Evolutionary conservation across 2,113 vertebrate species (phyloP).

Genomic region (Steatornis caripensis): DNA sequence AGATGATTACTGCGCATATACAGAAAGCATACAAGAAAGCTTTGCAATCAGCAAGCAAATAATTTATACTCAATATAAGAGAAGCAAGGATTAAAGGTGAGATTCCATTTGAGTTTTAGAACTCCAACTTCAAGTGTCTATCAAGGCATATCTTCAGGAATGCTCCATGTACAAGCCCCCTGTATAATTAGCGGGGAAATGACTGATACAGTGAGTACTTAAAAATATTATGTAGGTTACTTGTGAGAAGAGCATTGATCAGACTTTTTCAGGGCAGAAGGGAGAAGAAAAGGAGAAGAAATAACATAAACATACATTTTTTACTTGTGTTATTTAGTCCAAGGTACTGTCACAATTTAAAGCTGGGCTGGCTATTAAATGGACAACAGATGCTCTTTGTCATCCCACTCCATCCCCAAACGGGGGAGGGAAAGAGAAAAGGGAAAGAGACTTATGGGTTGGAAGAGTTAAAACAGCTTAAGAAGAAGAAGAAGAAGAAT

Average conservation of each 20-base stretch:
- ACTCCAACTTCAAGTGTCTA: background rate
- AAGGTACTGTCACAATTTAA: too few relatives aligned
- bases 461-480: too few relatives aligned
- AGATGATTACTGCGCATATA: background rate
- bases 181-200: background rate
- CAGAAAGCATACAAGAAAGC: background rate
- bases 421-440: too few relatives aligned
- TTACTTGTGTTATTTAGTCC: background rate
- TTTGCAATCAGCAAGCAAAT: background rate
- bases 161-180: rapidly evolving
- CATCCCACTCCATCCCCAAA: too few relatives aligned
- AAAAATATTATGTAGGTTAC: background rate
- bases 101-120: background rate
- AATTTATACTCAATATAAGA: background rate
- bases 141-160: background rate
- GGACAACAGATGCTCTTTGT: too few relatives aligned
- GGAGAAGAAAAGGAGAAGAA: background rate
- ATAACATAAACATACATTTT: too few relatives aligned
- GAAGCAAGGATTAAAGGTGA: background rate
- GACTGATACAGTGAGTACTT: background rate
- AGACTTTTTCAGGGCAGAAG: too few relatives aligned
- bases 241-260: background rate
- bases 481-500: too few relatives aligned
- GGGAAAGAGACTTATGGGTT: too few relatives aligned
- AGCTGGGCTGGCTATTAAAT: too few relatives aligned